A percentile compares a stretch with the other conserved stretches of the same genome.
Evolutionary conservation across 2,113 vertebrate genomes (phyloP).

Genomic region (Copsychus sechellarum): DNA sequence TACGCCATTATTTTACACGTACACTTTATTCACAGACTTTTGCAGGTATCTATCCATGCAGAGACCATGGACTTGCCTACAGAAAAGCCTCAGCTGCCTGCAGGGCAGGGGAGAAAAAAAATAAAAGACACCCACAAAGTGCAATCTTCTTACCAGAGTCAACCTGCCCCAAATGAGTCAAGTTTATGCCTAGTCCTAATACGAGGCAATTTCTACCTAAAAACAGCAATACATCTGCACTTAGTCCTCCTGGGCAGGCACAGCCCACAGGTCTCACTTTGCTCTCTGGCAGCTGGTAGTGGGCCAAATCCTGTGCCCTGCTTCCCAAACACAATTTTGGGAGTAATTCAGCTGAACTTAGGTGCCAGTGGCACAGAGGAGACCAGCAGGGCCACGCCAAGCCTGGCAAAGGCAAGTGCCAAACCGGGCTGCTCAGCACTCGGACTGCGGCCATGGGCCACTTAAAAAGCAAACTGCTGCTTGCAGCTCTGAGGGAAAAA

Average conservation of each 20-base stretch:
- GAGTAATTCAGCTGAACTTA: background rate
- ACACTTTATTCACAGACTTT: background rate
- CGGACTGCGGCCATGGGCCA: rapidly evolving
- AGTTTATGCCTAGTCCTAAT: background rate
- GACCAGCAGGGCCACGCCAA: background rate
- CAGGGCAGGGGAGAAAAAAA: background rate
- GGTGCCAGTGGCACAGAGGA: background rate
- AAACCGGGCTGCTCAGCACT: background rate
- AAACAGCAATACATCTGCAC: background rate
- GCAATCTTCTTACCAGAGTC: background rate
- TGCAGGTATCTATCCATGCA: background rate
- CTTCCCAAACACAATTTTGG: background rate
- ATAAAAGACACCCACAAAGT: background rate
- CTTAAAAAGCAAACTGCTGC: background rate
- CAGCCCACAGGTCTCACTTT: background rate
- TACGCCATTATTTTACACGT: background rate
- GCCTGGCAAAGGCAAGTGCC: background rate
- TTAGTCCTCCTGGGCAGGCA: background rate
- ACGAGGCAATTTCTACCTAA: background rate
- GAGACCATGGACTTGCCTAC: background rate
- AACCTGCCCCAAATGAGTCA: background rate
- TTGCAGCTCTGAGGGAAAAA: background rate
- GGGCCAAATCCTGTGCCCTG: background rate
- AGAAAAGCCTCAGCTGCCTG: background rate
- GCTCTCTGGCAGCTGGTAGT: background rate